A percentile compares a stretch with the other conserved stretches of the same genome.
phyloP scores from a whole-genome alignment of 2,113 vertebrate genomes.

The Procavia capensis region DNA sequence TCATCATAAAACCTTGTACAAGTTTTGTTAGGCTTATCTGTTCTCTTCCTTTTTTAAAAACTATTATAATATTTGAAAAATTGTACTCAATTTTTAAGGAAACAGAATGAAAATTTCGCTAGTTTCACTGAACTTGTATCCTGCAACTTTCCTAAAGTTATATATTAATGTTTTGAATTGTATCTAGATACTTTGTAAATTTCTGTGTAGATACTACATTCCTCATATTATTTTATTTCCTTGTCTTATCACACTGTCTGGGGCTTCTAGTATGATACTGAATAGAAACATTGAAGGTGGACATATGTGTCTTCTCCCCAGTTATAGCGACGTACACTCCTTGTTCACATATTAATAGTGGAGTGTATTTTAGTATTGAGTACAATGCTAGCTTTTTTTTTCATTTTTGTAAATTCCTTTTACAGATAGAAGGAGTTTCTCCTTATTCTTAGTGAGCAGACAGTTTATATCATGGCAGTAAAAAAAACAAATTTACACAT shows the following conservation, averaged over 20 bases:
- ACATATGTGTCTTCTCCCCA: not conserved
- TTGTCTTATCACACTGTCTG: not conserved
- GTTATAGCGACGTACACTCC: too few relatives aligned
- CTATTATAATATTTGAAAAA: not conserved
- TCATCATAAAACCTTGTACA: not conserved
- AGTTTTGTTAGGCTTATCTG: too few relatives aligned
- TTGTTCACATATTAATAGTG: too few relatives aligned
- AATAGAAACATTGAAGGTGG: not conserved
- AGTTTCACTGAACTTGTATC: not conserved
- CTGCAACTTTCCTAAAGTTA: not conserved
- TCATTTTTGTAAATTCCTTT: not conserved
- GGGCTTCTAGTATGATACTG: not conserved
- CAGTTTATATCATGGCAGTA: not conserved
- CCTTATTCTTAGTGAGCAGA: not conserved
- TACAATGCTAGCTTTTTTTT: not conserved
- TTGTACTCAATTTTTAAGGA: not conserved
- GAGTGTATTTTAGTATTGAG: not conserved
- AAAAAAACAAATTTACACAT: not conserved
- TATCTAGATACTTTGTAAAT: not conserved
- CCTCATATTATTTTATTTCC: not conserved
- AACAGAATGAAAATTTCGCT: not conserved
- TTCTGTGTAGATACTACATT: not conserved
- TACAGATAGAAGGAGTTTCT: not conserved
- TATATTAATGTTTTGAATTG: not conserved
- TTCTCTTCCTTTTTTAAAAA: too few relatives aligned